Conservation (phyloP, 37 sponge, comb jelly and placozoan genomes). For the Theonella swinhoei region DNA sequence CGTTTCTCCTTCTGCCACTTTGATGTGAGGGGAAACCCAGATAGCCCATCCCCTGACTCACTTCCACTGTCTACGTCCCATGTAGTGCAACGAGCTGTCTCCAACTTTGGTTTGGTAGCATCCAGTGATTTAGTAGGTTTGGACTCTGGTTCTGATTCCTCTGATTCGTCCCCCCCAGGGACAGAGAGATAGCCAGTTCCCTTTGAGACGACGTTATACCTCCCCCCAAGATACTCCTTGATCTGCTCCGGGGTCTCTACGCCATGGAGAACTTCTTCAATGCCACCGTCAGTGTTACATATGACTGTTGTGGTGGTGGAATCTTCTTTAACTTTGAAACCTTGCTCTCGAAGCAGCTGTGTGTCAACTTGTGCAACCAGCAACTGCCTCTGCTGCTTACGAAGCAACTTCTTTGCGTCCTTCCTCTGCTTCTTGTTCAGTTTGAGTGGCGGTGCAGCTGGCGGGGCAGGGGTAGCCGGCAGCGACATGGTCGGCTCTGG, state of each 20-base stretch:
- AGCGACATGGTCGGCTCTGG: not conserved
- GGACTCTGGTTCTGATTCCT: not conserved
- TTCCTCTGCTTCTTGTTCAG: not conserved
- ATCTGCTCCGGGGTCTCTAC: slow-evolving; percentile 11
- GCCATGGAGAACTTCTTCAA: slow-evolving; percentile 18
- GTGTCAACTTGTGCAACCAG: slow-evolving; percentile 29
- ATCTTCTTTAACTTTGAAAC: slow-evolving; percentile 16
- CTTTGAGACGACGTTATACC: slow-evolving; percentile 18
- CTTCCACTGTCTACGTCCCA: too few species aligned
- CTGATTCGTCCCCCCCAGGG: slow-evolving; percentile 8
- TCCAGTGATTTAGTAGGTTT: too few species aligned
- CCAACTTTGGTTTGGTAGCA: too few species aligned
- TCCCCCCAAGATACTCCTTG: not conserved
- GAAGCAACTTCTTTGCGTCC: not conserved
- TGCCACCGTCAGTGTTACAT: slow-evolving; percentile 6
- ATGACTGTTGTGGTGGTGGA: slow-evolving; percentile 14
- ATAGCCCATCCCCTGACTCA: not conserved
- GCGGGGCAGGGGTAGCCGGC: too few species aligned
- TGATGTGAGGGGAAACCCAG: slow-evolving; percentile 3
- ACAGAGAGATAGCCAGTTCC: slow-evolving; percentile 36
- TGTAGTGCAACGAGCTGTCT: too few species aligned
- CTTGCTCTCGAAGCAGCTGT: slow-evolving; percentile 19
- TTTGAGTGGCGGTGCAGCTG: too few species aligned
- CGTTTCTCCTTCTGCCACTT: not conserved
- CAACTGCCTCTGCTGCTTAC: not conserved